Base-by-base conservation (phyloP, 1,140 invertebrate genomes). In the Lerema accius region DNA sequence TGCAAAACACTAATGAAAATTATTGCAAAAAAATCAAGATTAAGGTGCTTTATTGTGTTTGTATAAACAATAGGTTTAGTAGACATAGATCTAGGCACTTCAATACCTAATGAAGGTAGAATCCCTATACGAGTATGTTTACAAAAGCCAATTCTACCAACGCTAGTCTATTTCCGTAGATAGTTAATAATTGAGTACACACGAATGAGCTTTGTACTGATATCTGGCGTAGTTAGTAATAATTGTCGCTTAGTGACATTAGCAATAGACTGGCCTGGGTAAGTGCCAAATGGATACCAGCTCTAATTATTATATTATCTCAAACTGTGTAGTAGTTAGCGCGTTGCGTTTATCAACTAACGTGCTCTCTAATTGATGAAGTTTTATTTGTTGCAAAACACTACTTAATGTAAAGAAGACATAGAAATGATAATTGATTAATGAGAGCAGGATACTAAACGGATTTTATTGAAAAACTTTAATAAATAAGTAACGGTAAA, bases 151-250 rank as follows among this genome's bases (percentile, higher is more conserved):
- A 23, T 5, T 23, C 19, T 5, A 23, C 1, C 4, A 32, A 3
- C 9, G 28, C n/a, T 11, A 37, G n/a, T 68, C 9, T 61, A 5
- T 19, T 35, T 16, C 7, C 17, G n/a, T 19, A 39, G 16, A 7
- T 6, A 14, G n/a, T 49, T 26, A 28, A 19, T 49, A 49, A 49
- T 49, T 10, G 11, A 28, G 10, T 37, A 37, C 35, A 11, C 35
- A 11, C n/a, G 9, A 32, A 32, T 32, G 28, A 32, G 28, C 35
- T 37, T 4, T 37, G 10, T n/a, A 11, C 35, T 37, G n/a, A 37
- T 11, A 37, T 37, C 35, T 37, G 35, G 35, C 9, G 28, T 7
- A 32, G 28, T 7, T 37, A 37, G n/a, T 11, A 32, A 32, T 32
- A 32, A 37, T 37, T 11, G 35, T 37, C 35, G 35, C 35, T 37